These are phyloP conservation scores for Acanthosepion esculentum DNA, from an alignment of 2,888 invertebrate species.

Conservation along the genomic window DNA sequence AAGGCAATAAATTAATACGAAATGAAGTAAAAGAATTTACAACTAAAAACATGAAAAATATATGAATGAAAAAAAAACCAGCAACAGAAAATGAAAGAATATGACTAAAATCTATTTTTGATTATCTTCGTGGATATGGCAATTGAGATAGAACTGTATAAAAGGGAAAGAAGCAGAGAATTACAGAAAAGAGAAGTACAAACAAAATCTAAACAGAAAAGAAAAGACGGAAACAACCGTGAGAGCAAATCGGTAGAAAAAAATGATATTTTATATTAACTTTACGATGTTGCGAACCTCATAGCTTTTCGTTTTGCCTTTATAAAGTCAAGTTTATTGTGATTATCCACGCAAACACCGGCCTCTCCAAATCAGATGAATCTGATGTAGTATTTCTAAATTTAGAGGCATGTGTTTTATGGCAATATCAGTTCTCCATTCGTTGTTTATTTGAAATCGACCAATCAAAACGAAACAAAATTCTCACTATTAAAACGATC, in stretches of 20 bases:
- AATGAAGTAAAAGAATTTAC: no score
- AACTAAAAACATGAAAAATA: no score
- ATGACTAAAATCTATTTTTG: no score
- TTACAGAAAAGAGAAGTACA: no score
- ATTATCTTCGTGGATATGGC: no score
- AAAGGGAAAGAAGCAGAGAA: no score
- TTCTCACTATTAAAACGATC: background rate
- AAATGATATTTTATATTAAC: background rate
- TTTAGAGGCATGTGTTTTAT: constrained; percentile 6
- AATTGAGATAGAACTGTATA: no score
- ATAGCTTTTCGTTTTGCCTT: constrained; percentile 20
- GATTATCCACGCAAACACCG: background rate
- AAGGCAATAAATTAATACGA: no score
- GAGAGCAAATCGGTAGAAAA: background rate
- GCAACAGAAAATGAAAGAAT: no score
- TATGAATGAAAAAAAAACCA: no score
- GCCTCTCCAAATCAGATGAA: background rate
- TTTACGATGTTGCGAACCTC: background rate
- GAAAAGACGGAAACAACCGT: background rate
- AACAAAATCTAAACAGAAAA: no score
- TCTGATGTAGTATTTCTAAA: constrained; percentile 33
- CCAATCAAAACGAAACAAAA: constrained; percentile 4
- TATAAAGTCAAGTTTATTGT: background rate
- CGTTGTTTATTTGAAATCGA: background rate
- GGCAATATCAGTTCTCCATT: background rate